phyloP scores from a whole-genome alignment of 2,888 invertebrate species.

The Steinernema scapterisci region DNA sequence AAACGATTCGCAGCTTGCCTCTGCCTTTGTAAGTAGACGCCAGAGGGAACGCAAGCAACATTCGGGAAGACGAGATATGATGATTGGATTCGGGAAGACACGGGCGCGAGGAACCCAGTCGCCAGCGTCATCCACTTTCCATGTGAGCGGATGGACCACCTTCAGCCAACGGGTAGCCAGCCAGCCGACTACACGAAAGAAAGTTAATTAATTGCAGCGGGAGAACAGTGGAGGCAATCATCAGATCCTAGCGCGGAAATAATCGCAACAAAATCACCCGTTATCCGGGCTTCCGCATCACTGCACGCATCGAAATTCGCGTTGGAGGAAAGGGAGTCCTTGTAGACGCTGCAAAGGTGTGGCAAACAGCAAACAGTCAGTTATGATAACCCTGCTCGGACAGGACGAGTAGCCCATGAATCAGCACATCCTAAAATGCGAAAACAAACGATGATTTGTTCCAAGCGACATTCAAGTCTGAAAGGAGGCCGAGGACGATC shows the following conservation, averaged over 20 bases:
- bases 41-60: not conserved
- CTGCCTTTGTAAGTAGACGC: not conserved
- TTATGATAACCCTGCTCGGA: not conserved
- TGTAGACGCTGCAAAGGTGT: too few relatives aligned
- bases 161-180: conserved; percentile 1
- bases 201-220: conserved; percentile 25
- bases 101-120: conserved; percentile 20
- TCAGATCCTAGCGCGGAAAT: conserved; percentile 6
- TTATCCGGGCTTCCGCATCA: not conserved
- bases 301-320: too few relatives aligned
- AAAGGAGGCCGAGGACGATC: not conserved
- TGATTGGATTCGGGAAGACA: conserved; percentile 16
- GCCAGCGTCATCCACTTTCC: conserved; percentile 19
- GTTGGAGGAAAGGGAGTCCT: too few relatives aligned
- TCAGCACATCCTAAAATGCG: not conserved
- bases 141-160: conserved; percentile 26
- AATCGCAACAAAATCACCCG: not conserved
- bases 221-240: not conserved
- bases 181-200: conserved; percentile 15
- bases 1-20: not conserved
- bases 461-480: not conserved
- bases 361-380: too few relatives aligned
- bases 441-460: conserved; percentile 5
- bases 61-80: not conserved
- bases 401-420: not conserved